Percentiles rank a stretch among this genome's conserved stretches.
Conservation (phyloP, 2,888 invertebrate species). For the Ophion slaviceki region DNA sequence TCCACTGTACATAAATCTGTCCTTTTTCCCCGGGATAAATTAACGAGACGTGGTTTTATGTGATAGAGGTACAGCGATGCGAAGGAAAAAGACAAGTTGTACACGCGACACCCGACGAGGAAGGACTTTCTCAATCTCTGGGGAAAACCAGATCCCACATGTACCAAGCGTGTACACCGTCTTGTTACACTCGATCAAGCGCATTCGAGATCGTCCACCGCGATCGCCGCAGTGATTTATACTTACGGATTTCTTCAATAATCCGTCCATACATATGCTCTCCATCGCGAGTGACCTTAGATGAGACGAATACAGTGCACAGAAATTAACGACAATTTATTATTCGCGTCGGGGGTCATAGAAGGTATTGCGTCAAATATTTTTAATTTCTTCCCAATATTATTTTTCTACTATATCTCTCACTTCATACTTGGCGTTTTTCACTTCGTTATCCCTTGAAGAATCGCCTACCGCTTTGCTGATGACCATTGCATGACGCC, state of each 20-base stretch:
- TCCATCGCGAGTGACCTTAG: slow-evolving; percentile 15
- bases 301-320: neutral
- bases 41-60: slow-evolving; percentile 34
- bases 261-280: slow-evolving; percentile 33
- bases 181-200: slow-evolving; percentile 13
- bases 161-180: neutral
- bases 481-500: no score
- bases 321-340: slow-evolving; percentile 6
- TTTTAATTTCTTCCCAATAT: no score
- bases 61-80: slow-evolving; percentile 8
- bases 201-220: slow-evolving; percentile 5
- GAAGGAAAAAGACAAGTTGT: slow-evolving; percentile 9
- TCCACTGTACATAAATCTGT: slow-evolving; percentile 39
- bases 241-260: slow-evolving; percentile 13
- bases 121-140: slow-evolving; percentile 60
- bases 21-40: slow-evolving; percentile 39
- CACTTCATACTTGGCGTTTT: no score
- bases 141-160: slow-evolving; percentile 59
- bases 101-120: slow-evolving; percentile 39
- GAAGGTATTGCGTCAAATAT: no score
- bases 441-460: no score
- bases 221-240: slow-evolving; percentile 16
- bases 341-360: neutral
- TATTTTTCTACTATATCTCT: no score
- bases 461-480: no score